Percentiles rank a stretch among this genome's conserved stretches.
phyloP scores from a whole-genome alignment of 2,888 invertebrate species.

The Drosophila hamatofila region DNA sequence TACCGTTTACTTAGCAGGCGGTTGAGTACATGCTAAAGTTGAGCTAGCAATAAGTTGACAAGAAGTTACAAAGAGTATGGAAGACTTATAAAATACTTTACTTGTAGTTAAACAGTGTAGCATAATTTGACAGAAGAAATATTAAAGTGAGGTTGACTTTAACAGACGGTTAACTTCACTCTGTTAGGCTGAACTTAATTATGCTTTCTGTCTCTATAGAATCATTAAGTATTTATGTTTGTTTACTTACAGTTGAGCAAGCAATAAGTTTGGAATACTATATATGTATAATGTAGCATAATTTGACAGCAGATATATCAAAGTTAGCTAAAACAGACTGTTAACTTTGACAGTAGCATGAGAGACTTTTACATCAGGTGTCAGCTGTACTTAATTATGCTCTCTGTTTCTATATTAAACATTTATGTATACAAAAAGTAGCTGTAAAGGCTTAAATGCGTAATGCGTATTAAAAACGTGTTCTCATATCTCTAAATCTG shows the following conservation, averaged over 20 bases:
- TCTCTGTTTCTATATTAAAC: not conserved
- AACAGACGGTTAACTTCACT: too few relatives aligned
- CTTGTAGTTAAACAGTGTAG: not conserved
- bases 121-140: not conserved
- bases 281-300: too few relatives aligned
- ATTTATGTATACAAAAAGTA: not conserved
- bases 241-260: too few relatives aligned
- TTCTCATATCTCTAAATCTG: not conserved
- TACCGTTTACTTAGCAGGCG: not conserved
- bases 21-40: not conserved
- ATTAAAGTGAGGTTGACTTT: not conserved
- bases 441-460: slow-evolving; percentile 9
- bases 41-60: not conserved
- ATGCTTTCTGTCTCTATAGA: not conserved
- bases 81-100: not conserved
- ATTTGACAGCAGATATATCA: too few relatives aligned
- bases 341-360: too few relatives aligned
- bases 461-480: slow-evolving; percentile 1
- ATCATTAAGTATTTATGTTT: not conserved
- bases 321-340: too few relatives aligned
- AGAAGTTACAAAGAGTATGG: not conserved
- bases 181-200: not conserved
- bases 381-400: not conserved
- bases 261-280: too few relatives aligned
- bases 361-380: too few relatives aligned